A percentile compares a stretch with the other conserved stretches of the same genome.
Conservation (phyloP, 2,113 vertebrate species). For the Callipepla squamata region DNA sequence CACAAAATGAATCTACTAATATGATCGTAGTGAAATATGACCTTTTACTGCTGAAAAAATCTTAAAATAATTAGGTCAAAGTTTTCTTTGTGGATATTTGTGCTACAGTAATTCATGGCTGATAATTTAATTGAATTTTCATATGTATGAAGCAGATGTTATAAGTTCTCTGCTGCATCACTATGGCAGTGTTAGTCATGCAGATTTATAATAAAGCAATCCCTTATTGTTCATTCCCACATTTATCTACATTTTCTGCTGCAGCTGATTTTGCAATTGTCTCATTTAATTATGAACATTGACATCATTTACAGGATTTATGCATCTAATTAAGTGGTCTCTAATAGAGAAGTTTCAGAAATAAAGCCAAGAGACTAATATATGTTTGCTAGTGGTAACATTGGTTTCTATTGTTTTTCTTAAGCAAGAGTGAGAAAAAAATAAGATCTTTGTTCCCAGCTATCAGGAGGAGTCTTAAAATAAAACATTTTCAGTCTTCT, state of each 20-base stretch:
- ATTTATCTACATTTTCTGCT: conserved; percentile 65
- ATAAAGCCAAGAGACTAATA: conserved; percentile 46
- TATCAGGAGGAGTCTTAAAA: not conserved
- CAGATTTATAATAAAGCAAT: conserved; percentile 58
- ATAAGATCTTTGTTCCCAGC: not conserved
- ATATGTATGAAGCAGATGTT: conserved; percentile 75
- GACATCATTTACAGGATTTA: conserved; percentile 62
- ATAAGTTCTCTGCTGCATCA: conserved; percentile 48
- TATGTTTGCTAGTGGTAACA: conserved; percentile 33
- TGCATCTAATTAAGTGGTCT: conserved; percentile 66
- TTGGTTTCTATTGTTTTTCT: conserved; percentile 25
- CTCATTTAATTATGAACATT: conserved; percentile 72
- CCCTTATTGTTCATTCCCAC: conserved; percentile 45
- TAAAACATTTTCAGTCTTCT: not conserved
- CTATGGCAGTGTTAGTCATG: conserved; percentile 63
- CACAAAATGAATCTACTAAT: conserved; percentile 14
- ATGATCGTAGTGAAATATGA: conserved; percentile 34
- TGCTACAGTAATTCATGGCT: conserved; percentile 59
- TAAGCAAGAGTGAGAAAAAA: conserved; percentile 19
- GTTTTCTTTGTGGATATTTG: conserved; percentile 68
- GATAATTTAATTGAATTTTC: conserved; percentile 79
- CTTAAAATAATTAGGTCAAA: conserved; percentile 72
- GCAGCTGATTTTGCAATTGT: conserved; percentile 62
- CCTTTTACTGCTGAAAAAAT: conserved; percentile 66
- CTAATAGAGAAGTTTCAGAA: conserved; percentile 48